A percentile compares a stretch with the other conserved stretches of the same genome.
Evolutionary conservation across 1,140 invertebrate species (phyloP).

Genomic region (Drosophila gunungcola): DNA sequence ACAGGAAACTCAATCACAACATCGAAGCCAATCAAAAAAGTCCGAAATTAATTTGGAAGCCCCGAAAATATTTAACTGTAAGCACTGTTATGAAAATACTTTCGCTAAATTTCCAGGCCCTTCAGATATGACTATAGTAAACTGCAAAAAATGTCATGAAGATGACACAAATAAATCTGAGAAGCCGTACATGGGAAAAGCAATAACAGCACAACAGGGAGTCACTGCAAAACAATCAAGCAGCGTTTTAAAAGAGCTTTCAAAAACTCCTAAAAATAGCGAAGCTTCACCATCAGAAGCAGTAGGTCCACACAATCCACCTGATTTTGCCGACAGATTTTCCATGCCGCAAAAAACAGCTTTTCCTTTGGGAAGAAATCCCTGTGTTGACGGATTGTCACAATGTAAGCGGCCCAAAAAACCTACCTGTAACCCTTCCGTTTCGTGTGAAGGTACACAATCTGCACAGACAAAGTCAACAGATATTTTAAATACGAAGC

Average conservation of each 20-base stretch:
- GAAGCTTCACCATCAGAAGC: not conserved
- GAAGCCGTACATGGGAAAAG: not conserved
- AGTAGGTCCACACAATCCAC: no score
- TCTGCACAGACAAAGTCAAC: no score
- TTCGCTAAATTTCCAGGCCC: not conserved
- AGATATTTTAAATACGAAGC: no score
- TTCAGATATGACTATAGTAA: no score
- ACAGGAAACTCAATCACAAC: not conserved
- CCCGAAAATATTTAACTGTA: slow-evolving; percentile 4
- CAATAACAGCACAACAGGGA: not conserved
- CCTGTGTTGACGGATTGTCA: not conserved
- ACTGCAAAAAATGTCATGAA: not conserved
- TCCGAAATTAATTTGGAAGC: rapidly evolving
- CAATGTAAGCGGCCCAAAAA: no score
- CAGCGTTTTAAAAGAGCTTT: not conserved
- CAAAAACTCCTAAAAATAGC: not conserved
- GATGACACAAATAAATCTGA: not conserved
- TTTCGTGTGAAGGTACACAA: no score
- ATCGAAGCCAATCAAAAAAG: not conserved
- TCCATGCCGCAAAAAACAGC: not conserved
- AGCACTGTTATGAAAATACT: not conserved
- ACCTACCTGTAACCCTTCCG: no score
- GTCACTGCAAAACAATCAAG: not conserved
- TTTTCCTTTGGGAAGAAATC: slow-evolving; percentile 1
- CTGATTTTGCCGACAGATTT: not conserved